These are phyloP conservation scores for human DNA, from an alignment of 2,113 vertebrate species.

Conservation along the genomic window GRCh38 chr1:33928501-33929000, in stretches of 20 bases:
- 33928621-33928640: not conserved
- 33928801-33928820: rapidly evolving
- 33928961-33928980: not conserved
- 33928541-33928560: not conserved
- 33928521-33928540: not conserved
- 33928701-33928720: rapidly evolving
- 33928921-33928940: not conserved
- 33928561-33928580: not conserved
- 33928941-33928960: not conserved
- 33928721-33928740: not conserved
- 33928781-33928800: not conserved
- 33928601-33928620: not conserved
- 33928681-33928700: not conserved
- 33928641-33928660: not conserved
- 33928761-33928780: not conserved
- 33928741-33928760: not conserved
- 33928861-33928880: rapidly evolving
- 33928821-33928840: not conserved
- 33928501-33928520: not conserved
- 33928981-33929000: not conserved
- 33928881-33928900: not conserved
- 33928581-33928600: not conserved
- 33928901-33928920: not conserved
- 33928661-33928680: not conserved
- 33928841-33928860: not conserved